phyloP scores from a whole-genome alignment of 2,888 invertebrate species.

The Syrista parreyssii region DNA sequence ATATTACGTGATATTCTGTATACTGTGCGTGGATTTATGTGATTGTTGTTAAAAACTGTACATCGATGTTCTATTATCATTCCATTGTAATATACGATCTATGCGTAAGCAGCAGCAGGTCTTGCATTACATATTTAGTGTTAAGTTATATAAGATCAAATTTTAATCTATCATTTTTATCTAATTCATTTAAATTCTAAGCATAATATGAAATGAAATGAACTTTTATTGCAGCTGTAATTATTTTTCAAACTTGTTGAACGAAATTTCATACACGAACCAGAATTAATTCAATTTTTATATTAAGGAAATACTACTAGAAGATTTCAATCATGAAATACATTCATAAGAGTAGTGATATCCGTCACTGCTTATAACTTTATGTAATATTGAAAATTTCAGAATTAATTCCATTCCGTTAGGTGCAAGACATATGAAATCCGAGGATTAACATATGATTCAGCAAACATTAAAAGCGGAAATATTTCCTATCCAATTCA shows the following conservation, averaged over 20 bases:
- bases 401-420: too few relatives aligned
- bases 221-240: neutral
- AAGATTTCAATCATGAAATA: too few relatives aligned
- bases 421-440: too few relatives aligned
- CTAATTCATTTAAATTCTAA: neutral
- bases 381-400: too few relatives aligned
- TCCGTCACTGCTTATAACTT: too few relatives aligned
- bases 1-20: conserved; percentile 18
- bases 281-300: too few relatives aligned
- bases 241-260: too few relatives aligned
- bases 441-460: too few relatives aligned
- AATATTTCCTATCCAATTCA: neutral
- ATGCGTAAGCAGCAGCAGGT: neutral
- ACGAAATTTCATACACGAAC: too few relatives aligned
- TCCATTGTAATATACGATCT: neutral
- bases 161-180: neutral
- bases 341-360: too few relatives aligned
- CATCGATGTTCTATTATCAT: neutral
- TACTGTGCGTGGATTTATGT: conserved; percentile 14
- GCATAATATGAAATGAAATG: neutral
- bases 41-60: neutral
- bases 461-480: neutral
- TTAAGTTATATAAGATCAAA: neutral
- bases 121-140: neutral
- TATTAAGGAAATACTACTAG: too few relatives aligned